Evolutionary conservation across 2,888 invertebrate genomes (phyloP), one percentile per base, ranked within the genome.

Genomic region (Mythimna lalbum): DNA sequence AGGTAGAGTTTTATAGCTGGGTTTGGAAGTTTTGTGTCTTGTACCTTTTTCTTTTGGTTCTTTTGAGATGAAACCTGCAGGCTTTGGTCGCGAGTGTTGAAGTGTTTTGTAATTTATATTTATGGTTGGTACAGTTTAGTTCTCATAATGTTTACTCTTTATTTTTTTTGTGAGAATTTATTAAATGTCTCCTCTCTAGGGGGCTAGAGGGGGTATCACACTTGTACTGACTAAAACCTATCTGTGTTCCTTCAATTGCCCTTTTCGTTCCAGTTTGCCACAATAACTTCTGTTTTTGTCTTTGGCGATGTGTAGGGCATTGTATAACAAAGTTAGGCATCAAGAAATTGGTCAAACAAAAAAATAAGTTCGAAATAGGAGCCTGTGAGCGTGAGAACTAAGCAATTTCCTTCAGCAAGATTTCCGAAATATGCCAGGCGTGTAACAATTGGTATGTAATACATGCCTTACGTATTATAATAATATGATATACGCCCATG

Each of bases 1-100:
- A 52, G 64, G 60, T 63, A 43, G 59, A 64, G 64, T 78, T 84
- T 84, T 80, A 75, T 72, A 63, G 55, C 23, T 27, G 55, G 75
- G 59, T 76, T 73, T 68, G 53, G 33, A 64, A 79, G 63, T 69
- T 69, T 78, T 31, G 68, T 75, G 63, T 50, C 19, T 61, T 19
- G 39, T 47, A 36, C 21, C 19, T 55, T 78, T 75, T 76, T 79
- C 49, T 79, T 73, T 39, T 49, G 23, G n/a, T 63, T 65, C 43
- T 76, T 63, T 78, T 73, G 47, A 69, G 23, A 61, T 65, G 47
- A 57, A 50, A 77, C 50, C 36, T 55, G 64, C 10, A 47, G 21
- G 61, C 50, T 59, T 17, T 63, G 47, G n/a, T 23, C 4, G 39
- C 52, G 36, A 77, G 43, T 55, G 27, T n/a, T 55, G 64, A 21